phyloP scores from a whole-genome alignment of 1,140 invertebrate species.

The Brachionus koreanus region DNA sequence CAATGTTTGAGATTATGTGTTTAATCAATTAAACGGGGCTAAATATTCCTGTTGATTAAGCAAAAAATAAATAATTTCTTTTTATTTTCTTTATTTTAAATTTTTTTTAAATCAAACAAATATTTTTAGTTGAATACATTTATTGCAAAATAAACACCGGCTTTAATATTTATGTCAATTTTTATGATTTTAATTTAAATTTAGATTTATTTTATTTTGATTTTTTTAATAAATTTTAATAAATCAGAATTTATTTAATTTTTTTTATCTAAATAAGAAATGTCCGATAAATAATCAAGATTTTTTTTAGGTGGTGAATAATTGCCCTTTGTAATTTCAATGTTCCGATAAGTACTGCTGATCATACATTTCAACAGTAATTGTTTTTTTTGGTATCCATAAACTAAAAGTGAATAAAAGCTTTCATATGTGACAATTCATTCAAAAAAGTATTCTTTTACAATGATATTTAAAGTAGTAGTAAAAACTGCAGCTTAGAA shows the following conservation, averaged over 20 bases:
- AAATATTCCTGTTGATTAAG: neutral
- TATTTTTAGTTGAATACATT: slow-evolving; percentile 5
- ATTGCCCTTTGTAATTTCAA: too few relatives aligned
- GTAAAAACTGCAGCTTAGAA: too few relatives aligned
- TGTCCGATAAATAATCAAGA: too few relatives aligned
- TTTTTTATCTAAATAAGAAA: too few relatives aligned
- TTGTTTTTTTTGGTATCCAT: too few relatives aligned
- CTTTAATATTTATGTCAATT: neutral
- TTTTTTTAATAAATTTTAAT: slow-evolving; percentile 2
- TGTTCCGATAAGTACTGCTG: too few relatives aligned
- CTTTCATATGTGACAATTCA: too few relatives aligned
- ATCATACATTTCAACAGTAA: too few relatives aligned
- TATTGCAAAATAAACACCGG: neutral
- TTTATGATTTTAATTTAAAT: neutral
- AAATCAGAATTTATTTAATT: neutral
- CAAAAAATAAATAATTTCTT: neutral
- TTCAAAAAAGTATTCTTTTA: too few relatives aligned
- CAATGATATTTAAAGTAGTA: too few relatives aligned
- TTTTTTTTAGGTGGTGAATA: too few relatives aligned
- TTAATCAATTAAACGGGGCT: neutral
- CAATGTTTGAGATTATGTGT: neutral
- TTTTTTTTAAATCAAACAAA: neutral
- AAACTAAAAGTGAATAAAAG: too few relatives aligned
- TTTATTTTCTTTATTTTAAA: neutral
- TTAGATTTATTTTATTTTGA: neutral